Percentiles rank a stretch among this genome's conserved stretches.
Conservation (phyloP, 2,797 vertebrate genomes). For the Orientallactaga sibirica region DNA sequence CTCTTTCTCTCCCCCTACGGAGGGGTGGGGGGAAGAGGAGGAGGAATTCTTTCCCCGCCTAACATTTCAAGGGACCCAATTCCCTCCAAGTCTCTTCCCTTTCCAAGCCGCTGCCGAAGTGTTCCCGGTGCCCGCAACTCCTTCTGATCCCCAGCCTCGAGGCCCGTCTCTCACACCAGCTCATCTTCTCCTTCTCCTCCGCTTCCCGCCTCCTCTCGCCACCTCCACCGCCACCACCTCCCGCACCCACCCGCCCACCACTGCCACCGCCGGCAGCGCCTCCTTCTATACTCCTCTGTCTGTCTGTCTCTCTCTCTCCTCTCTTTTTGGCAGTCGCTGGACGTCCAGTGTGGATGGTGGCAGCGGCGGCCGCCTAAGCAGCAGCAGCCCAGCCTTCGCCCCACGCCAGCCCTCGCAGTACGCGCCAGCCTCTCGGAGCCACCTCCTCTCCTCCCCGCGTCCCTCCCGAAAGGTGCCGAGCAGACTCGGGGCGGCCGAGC, state of each 20-base stretch:
- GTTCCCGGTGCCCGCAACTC: constrained; percentile 56
- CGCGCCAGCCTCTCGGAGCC: constrained; percentile 14
- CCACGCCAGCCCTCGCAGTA: constrained; percentile 42
- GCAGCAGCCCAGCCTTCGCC: constrained; percentile 66
- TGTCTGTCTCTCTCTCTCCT: constrained; percentile 86
- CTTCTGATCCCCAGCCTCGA: constrained; percentile 10
- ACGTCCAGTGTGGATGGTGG: constrained; percentile 92
- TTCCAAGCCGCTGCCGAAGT: constrained; percentile 54
- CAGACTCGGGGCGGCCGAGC: constrained; percentile 80
- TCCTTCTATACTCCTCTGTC: constrained; percentile 63
- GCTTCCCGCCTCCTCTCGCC: constrained; percentile 14
- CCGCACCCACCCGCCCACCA: constrained; percentile 77
- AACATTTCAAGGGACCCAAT: constrained; percentile 79
- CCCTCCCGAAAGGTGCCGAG: constrained; percentile 85
- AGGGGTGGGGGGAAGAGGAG: constrained; percentile 64
- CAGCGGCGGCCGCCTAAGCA: constrained; percentile 82
- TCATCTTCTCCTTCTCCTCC: neutral
- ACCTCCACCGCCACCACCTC: constrained; percentile 73
- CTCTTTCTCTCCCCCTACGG: constrained; percentile 54
- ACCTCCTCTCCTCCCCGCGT: constrained; percentile 57
- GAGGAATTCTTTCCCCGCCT: constrained; percentile 79
- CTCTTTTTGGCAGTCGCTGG: constrained; percentile 91
- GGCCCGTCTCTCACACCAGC: constrained; percentile 24
- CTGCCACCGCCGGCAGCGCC: constrained; percentile 66
- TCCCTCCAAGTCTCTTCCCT: constrained; percentile 71